Percentiles rank a stretch among this genome's conserved stretches.
phyloP scores from a whole-genome alignment of 2,888 invertebrate species.

The Augochlorella aurata region DNA sequence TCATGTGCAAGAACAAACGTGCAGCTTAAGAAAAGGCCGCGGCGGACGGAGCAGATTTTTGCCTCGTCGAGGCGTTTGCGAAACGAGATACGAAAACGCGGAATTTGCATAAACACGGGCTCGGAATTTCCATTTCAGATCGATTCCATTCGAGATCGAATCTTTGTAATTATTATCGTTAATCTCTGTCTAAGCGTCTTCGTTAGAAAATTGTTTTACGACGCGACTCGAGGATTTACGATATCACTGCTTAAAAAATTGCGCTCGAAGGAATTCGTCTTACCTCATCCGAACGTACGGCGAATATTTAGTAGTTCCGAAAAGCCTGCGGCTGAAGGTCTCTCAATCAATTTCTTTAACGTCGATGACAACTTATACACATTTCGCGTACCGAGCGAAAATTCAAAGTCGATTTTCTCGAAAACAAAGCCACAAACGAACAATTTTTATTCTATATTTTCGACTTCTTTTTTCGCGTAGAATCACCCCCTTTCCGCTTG shows the following conservation, averaged over 20 bases:
- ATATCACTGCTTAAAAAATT: neutral
- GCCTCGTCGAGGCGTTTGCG: neutral
- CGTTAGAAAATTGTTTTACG: neutral
- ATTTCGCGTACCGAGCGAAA: too few species aligned
- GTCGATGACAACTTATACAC: too few species aligned
- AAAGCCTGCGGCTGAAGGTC: too few species aligned
- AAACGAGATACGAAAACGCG: neutral
- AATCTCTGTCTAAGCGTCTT: neutral
- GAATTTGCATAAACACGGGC: neutral
- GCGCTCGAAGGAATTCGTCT: neutral
- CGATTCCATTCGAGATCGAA: neutral
- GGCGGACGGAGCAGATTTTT: neutral
- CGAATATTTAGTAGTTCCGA: too few species aligned
- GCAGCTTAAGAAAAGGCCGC: neutral
- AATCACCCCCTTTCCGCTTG: too few species aligned
- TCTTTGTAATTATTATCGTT: conserved; percentile 4
- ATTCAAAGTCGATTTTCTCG: too few species aligned
- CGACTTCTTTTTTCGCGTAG: too few species aligned
- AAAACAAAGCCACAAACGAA: too few species aligned
- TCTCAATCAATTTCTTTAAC: too few species aligned
- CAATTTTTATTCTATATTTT: too few species aligned
- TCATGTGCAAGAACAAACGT: neutral
- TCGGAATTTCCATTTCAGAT: neutral
- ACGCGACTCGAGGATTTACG: neutral
- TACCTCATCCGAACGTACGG: too few species aligned